Percentiles rank a stretch among this genome's conserved stretches.
These are phyloP conservation scores for Micromesistius poutassou DNA, from an alignment of 2,797 vertebrate genomes.

Conservation along the genomic window DNA sequence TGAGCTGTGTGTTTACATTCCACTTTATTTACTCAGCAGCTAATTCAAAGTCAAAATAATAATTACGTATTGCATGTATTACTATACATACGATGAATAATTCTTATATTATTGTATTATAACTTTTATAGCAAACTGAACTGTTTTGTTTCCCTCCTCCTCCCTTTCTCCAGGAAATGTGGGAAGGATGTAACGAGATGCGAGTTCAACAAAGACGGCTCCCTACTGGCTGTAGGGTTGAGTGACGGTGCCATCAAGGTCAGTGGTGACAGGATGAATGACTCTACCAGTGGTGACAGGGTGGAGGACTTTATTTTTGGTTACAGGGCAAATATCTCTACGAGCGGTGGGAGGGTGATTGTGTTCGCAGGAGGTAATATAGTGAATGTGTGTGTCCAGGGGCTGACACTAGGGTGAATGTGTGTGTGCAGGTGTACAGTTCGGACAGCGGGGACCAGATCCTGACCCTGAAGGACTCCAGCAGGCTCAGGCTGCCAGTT, in stretches of 20 bases:
- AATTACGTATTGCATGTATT: neutral
- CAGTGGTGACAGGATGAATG: neutral
- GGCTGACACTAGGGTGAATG: neutral
- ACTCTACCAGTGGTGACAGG: neutral
- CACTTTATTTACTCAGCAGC: neutral
- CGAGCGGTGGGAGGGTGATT: neutral
- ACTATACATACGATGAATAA: neutral
- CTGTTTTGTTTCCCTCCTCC: neutral
- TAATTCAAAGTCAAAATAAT: neutral
- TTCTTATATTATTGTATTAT: neutral
- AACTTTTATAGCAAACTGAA: no score
- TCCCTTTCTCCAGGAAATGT: slow-evolving; percentile 37
- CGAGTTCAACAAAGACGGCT: slow-evolving; percentile 47
- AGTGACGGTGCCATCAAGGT: slow-evolving; percentile 40
- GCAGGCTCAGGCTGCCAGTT: slow-evolving; percentile 38
- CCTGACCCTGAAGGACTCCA: slow-evolving; percentile 37
- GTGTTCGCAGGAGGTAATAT: no score
- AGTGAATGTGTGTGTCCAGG: neutral
- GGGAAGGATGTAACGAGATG: slow-evolving; percentile 41
- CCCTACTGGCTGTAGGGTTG: slow-evolving; percentile 39
- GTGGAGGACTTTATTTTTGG: neutral
- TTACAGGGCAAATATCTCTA: neutral
- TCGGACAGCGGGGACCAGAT: slow-evolving; percentile 4
- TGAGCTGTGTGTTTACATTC: neutral
- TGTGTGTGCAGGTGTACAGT: slow-evolving; percentile 2